Base-by-base conservation (phyloP, 2,797 vertebrate species). In the Tapera naevia region DNA sequence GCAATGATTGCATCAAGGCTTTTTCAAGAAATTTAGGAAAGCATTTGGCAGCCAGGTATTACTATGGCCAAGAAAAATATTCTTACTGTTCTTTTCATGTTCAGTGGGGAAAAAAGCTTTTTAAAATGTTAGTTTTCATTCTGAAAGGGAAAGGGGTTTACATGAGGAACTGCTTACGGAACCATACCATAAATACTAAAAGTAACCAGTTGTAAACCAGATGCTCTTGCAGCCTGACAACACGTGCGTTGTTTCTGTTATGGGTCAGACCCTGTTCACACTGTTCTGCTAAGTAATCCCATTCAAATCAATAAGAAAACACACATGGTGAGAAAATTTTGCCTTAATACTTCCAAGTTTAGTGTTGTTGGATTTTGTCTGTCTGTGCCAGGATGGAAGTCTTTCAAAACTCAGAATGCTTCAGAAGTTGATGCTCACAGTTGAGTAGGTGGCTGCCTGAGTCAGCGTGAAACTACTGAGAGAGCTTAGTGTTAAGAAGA, bases 1-100 rank as follows among this genome's bases (percentile, higher is more conserved):
- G 88, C 84, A 95, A 56, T 91, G 80, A 81, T 88, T 81, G 23
- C 95, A 93, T 97, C 89, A 93, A 94, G 83, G 80, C 70, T 95
- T 93, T 95, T 95, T 80, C 39, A 95, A 88, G 89, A 92, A 92
- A 62, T 89, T 94, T 95, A 91, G 83, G 57, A 84, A 64, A 91
- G 35, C 53, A 16, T 95, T 97, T 95, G 46, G 86, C 89, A 96
- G 81, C 64, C 57, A 50, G 95, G 6, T 91, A 57, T 93, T 73
- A 24, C 46, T 19, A 11, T 53, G 60, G 94, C 92, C 95, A 96
- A 92, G 75, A 86, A 70, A 97, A 97, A 95, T 92, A 78, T 67
- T 85, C 67, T 57, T 91, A 46, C 58, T 74, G 32, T 57, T 92
- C 30, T 96, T 95, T 85, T 85, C 32, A 22, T 75, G 81, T 25